Base-by-base conservation (phyloP, 1,140 invertebrate species). In the Bombus pascuorum region DNA sequence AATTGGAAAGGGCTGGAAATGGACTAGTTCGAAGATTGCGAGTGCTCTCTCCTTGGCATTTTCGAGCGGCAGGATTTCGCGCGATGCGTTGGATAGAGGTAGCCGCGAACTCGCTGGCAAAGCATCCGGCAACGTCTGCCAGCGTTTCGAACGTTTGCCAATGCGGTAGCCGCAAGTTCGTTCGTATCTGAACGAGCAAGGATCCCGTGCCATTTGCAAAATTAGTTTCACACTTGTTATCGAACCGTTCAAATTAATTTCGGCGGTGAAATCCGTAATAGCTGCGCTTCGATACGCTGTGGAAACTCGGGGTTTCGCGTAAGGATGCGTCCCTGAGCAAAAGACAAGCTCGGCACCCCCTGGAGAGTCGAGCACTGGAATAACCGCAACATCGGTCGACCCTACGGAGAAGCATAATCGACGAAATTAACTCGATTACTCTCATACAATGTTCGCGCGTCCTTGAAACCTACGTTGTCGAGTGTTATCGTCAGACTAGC, bases 221-320 rank as follows among this genome's bases (percentile, higher is more conserved):
- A 83, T 83, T 76, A 76, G 72, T 83, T 83, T 53, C 44, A 1
- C 32, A 6, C 15, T 76, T 53, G 25, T 3, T n/a, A 28, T 59
- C 34, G 18, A 65, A 28, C 32, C 5, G 34, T 68, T 42, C 22
- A 34, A 83, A 76, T 83, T 73, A 53, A 76, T 76, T 83, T 47
- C 53, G 15, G 1, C 34, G 28, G 59, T n/a, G 75, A 65, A 65
- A 66, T 34, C 22, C n/a, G 8, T 9, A 39, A n/a, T 9, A 10
- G n/a, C 9, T 22, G 13, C 22, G 6, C 42, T 34, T n/a, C 5
- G 47, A 18, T 3, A 1, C 5, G 18, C 9, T 22, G 22, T 18
- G 15, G 22, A 42, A 62, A 28, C 65, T 37, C 42, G 3, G 32
- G 1, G 42, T 9, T 78, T 37, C 10, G n/a, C n/a, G 42, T 32